Base-by-base conservation (phyloP, 2,888 invertebrate genomes). In the Trachelus stipa region DNA sequence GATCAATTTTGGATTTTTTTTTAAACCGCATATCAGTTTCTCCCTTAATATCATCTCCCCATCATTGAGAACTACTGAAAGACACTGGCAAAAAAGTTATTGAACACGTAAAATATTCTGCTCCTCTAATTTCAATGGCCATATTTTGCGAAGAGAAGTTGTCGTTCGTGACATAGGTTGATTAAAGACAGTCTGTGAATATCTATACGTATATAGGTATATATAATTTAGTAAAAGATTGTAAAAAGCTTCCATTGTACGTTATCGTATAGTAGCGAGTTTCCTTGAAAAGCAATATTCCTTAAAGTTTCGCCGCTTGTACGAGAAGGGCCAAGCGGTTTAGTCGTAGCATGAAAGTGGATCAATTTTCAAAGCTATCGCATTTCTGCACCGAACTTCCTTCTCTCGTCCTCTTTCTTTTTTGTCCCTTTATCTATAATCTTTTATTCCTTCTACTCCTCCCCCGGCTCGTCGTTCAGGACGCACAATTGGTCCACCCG, bases 281-380 rank as follows among this genome's bases (percentile, higher is more conserved):
- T 56, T 2, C 23, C 56, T 56, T 23, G 56, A 56, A 56, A 56
- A 56, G 56, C 56, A 23, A 6, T 23, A 23, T 23, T 56, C 56
- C 56, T 23, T 56, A 23, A 15, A 23, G 9, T 56, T 23, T 23
- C 9, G 23, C 9, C 56, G 23, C 9, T 56, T 9, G 9, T 56
- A 23, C 56, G 2, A 56, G 6, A 56, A 56, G 56, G 56, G 2
- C 56, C 56, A 9, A 9, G 23, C 56, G 56, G 23, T 56, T 23
- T 2, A 56, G 56, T 23, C 23, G 71, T 71, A 31, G 71, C 31
- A 12, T 3, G 84, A 85, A 83, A 84, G 82, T 84, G 81, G 84
- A 86, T 87, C 85, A 82, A 84, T 85, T 85, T 85, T 84, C 87
- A 83, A 78, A 74, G 79, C 84, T 87, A 86, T 89, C 89, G 81